Percentiles rank a stretch among this genome's conserved stretches.
Conservation (phyloP, 2,888 invertebrate species). For the Sminthurinus aureus region DNA sequence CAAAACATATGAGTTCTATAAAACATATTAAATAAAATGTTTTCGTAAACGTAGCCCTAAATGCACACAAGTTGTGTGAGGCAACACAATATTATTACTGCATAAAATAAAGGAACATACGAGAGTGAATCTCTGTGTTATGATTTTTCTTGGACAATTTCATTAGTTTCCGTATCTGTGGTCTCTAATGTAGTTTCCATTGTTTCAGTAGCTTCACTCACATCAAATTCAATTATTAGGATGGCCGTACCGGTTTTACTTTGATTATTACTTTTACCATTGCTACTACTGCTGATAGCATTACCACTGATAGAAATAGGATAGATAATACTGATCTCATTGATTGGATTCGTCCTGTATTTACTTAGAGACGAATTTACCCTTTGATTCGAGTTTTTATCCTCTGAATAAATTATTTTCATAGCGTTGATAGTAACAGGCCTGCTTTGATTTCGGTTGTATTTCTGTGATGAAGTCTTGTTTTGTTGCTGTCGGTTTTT, state of each 20-base stretch:
- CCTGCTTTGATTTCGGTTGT: not conserved
- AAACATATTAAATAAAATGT: no score
- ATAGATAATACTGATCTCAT: not conserved
- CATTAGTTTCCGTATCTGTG: not conserved
- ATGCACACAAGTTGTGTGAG: no score
- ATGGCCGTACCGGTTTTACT: not conserved
- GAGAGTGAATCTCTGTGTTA: no score
- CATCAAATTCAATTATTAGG: not conserved
- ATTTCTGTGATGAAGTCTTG: not conserved
- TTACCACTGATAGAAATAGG: not conserved
- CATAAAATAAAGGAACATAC: no score
- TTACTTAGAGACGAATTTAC: not conserved
- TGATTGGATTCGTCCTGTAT: not conserved
- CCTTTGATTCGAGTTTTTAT: not conserved
- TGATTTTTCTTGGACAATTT: not conserved
- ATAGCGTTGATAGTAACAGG: not conserved
- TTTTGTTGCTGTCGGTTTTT: not conserved
- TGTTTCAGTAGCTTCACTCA: not conserved
- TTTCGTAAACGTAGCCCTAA: no score
- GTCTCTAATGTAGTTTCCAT: not conserved
- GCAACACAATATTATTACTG: no score
- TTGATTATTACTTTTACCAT: not conserved
- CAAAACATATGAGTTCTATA: no score
- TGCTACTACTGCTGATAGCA: not conserved
- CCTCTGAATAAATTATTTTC: slow-evolving; percentile 11